Conservation (phyloP, 2,888 invertebrate genomes). For the Drosophila lacicola region DNA sequence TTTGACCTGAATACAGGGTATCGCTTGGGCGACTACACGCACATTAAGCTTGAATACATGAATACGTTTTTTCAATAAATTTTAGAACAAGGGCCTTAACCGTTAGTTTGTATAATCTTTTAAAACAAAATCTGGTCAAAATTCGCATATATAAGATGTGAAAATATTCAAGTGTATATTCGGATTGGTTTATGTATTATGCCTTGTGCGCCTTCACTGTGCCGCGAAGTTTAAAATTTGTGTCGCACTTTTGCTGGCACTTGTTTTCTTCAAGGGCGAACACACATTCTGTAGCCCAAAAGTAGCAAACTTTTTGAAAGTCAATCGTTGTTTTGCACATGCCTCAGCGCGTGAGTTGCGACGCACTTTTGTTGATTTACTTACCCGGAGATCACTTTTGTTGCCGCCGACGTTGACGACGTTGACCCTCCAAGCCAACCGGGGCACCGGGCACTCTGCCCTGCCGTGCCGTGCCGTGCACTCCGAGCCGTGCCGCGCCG, state of each 20-base stretch:
- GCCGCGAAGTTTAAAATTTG: conserved; percentile 22
- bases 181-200: no score
- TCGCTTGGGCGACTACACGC: not conserved
- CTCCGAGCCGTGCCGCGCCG: conserved; percentile 1
- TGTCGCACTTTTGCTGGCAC: conserved; percentile 18
- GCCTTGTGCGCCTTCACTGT: conserved; percentile 23
- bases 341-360: conserved; percentile 14
- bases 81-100: not conserved
- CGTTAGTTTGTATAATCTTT: no score
- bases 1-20: not conserved
- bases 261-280: conserved; percentile 25
- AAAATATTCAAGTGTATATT: no score
- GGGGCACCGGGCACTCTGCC: conserved; percentile 18
- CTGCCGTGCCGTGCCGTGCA: not conserved
- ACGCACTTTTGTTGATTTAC: conserved; percentile 32
- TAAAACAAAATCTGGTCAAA: no score
- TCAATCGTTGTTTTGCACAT: conserved; percentile 39
- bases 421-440: conserved; percentile 12
- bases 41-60: not conserved
- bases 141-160: no score
- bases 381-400: conserved; percentile 28
- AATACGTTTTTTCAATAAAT: not conserved
- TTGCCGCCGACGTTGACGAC: conserved; percentile 4
- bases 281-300: conserved; percentile 1
- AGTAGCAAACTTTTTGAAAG: conserved; percentile 37